Conservation (phyloP, 2,888 invertebrate species). For the Synanthedon andrenaeformis region DNA sequence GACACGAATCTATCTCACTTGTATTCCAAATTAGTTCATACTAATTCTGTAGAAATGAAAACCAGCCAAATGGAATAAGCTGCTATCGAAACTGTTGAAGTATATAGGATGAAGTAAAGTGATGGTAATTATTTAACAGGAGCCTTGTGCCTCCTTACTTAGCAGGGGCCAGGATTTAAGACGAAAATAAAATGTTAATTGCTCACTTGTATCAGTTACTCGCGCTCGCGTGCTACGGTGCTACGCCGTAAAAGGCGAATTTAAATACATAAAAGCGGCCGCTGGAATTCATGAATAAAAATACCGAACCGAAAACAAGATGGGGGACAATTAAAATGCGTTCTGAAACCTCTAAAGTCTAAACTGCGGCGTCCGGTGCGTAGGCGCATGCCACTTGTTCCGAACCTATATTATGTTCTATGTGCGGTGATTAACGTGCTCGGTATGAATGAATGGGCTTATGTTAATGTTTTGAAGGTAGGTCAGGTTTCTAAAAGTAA, state of each 20-base stretch:
- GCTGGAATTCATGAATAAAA: conserved; percentile 55
- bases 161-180: neutral
- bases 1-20: no score
- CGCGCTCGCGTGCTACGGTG: conserved; percentile 32
- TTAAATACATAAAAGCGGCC: conserved; percentile 26
- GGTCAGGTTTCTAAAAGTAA: conserved; percentile 4
- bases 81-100: no score
- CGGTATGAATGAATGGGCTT: conserved; percentile 21
- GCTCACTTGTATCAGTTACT: conserved; percentile 30
- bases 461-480: conserved; percentile 18
- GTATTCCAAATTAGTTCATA: no score
- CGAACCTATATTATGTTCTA: no score
- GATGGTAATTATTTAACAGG: neutral
- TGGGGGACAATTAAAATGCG: conserved; percentile 41
- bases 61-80: no score
- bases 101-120: no score
- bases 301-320: conserved; percentile 43
- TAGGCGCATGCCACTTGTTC: no score
- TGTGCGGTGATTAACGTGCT: conserved; percentile 18
- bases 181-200: conserved; percentile 31
- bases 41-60: no score
- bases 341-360: conserved; percentile 19
- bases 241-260: conserved; percentile 7
- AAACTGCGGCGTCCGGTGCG: neutral
- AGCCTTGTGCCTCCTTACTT: neutral